Percentiles rank a stretch among this genome's conserved stretches.
phyloP scores from a whole-genome alignment of 2,888 invertebrate genomes.

The Yponomeuta plumbellus region DNA sequence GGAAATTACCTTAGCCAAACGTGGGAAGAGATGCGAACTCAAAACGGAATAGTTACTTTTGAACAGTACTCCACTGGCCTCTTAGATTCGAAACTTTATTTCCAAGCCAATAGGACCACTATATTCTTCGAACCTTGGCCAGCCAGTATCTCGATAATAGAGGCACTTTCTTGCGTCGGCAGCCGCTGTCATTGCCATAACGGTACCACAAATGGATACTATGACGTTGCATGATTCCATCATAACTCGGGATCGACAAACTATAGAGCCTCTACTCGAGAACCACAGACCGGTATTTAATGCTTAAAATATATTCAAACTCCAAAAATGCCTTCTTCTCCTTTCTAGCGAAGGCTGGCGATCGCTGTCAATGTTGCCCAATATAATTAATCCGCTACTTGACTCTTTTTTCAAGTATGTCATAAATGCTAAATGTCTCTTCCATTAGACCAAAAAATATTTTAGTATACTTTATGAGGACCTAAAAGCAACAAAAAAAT shows the following conservation, averaged over 20 bases:
- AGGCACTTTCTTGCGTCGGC: conserved; percentile 8
- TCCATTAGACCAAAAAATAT: too few species aligned
- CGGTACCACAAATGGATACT: conserved; percentile 57
- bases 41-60: background rate
- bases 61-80: background rate
- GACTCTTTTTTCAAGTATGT: too few species aligned
- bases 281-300: background rate
- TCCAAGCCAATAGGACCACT: background rate
- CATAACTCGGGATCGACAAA: conserved; percentile 52
- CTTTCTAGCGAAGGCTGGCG: too few species aligned
- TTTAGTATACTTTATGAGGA: too few species aligned
- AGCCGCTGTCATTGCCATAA: conserved; percentile 54
- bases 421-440: too few species aligned
- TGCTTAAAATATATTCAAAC: too few species aligned
- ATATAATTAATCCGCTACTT: too few species aligned
- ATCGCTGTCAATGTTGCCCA: too few species aligned
- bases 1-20: background rate
- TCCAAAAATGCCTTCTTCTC: too few species aligned
- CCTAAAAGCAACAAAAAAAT: too few species aligned
- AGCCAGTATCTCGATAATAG: background rate
- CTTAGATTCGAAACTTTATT: background rate
- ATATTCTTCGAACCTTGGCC: background rate
- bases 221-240: conserved; percentile 66
- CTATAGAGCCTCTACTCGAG: background rate
- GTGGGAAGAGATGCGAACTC: background rate